Base-by-base conservation (phyloP, 2,113 vertebrate species). In the Nothocercus nigrocapillus region DNA sequence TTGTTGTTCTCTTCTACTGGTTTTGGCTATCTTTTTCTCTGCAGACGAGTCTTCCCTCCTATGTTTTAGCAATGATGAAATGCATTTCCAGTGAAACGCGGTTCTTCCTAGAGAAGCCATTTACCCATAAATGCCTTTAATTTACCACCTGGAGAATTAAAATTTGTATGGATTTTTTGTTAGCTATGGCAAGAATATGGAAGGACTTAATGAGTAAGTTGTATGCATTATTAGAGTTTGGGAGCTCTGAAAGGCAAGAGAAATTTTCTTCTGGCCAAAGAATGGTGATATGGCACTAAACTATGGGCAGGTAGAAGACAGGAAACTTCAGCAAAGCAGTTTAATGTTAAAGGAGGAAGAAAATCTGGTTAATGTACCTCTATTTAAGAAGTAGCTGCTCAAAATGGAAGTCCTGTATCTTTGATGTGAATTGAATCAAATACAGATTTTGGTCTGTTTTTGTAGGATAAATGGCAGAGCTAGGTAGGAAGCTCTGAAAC, bases 21-120 rank as follows among this genome's bases (percentile, higher is more conserved):
- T 82, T 64, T 45, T 81, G 77, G 42, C 38, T 10, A 47, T 76
- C 6, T 70, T 70, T 59, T 86, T 44, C 58, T 49, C 32, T 45
- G n/a, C 86, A 56, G 44, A 42, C 61, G 27, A 66, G 15, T 44
- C 15, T 1, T 47, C 9, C 54, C 77, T 88, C 9, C 0, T 70
- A 42, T 56, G 17, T 75, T 64, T 74, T 93, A 83, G 64, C 78
- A 64, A 19, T 32, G 88, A 90, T 13, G 81, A 69, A 78, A 77
- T 72, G 27, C n/a, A 27, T 91, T 93, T 88, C 47, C 51, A 75
- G 7, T 91, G 89, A 90, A 94, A 75, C 64, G 91, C 85, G 91
- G 90, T 90, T 34, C 67, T 81, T 93, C 10, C 76, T 93, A 93
- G 93, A 83, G 64, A 94, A 95, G 17, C 67, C 5, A 28, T 94